These are phyloP conservation scores for Drosophila kurseongensis DNA, from an alignment of 1,140 invertebrate genomes.

Conservation along the genomic window DNA sequence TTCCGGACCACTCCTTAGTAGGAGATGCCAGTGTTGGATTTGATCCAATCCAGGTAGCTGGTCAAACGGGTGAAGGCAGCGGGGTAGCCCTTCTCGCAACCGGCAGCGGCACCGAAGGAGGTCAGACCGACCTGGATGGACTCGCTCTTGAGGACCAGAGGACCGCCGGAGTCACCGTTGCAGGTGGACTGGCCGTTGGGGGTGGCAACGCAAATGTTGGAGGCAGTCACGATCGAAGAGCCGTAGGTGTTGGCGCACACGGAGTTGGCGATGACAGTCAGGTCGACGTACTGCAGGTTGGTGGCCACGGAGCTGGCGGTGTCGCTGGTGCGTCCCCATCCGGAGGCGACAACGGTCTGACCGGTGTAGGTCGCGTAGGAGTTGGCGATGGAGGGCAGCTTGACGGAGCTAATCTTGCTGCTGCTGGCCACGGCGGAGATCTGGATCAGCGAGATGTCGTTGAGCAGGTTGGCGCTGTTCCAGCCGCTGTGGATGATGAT, in stretches of 20 bases:
- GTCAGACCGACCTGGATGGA: conserved; percentile 85
- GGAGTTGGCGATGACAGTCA: conserved; percentile 49
- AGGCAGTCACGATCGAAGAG: conserved; percentile 50
- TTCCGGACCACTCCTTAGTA: conserved; percentile 35
- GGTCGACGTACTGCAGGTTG: conserved; percentile 24
- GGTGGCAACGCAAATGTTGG: conserved; percentile 56
- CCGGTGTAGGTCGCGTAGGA: conserved; percentile 69
- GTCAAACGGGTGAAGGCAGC: conserved; percentile 86
- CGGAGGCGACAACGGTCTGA: conserved; percentile 54
- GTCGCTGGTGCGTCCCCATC: conserved; percentile 67
- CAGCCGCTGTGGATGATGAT: conserved; percentile 62
- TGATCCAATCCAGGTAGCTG: conserved; percentile 86
- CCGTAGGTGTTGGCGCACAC: conserved; percentile 54
- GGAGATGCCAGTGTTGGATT: conserved; percentile 46
- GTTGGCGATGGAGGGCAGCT: conserved; percentile 45
- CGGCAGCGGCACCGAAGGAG: conserved; percentile 85
- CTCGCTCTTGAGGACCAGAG: conserved; percentile 69
- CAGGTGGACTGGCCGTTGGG: conserved; percentile 62
- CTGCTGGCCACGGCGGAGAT: conserved; percentile 37
- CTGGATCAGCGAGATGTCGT: conserved; percentile 75
- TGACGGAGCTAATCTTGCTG: conserved; percentile 31
- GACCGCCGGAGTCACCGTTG: conserved; percentile 85
- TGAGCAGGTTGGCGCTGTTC: conserved; percentile 53
- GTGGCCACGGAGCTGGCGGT: conserved; percentile 26
- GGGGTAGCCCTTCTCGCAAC: conserved; percentile 85